phyloP scores from a whole-genome alignment of 2,797 vertebrate genomes.

The Chrysocyon brachyurus region DNA sequence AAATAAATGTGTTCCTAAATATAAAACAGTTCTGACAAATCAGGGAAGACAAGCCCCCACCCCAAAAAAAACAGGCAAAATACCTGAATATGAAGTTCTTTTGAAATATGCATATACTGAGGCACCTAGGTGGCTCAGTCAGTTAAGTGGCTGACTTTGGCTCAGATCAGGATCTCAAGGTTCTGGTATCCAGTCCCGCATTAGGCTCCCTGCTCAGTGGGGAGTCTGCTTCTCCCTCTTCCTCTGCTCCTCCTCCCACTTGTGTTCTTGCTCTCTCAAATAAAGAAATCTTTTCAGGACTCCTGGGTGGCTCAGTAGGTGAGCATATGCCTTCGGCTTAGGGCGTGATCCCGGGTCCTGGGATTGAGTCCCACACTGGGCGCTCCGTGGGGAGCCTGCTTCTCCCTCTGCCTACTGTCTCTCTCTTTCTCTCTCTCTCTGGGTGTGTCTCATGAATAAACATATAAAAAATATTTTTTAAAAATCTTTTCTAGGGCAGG shows the following conservation, averaged over 20 bases:
- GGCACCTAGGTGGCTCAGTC: background rate
- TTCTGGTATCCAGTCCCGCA: background rate
- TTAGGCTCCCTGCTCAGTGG: background rate
- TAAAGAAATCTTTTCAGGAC: background rate
- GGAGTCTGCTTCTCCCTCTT: background rate
- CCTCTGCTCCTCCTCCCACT: background rate
- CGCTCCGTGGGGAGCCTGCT: too few species aligned
- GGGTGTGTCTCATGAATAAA: too few species aligned
- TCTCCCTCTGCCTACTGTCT: too few species aligned
- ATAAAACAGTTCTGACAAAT: constrained; percentile 19
- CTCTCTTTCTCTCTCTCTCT: too few species aligned
- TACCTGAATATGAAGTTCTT: background rate
- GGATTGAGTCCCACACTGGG: too few species aligned
- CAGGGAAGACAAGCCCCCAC: background rate
- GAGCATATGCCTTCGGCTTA: too few species aligned
- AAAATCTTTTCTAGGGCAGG: too few species aligned
- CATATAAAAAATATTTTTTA: too few species aligned
- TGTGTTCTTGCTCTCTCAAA: background rate
- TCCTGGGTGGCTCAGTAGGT: too few species aligned
- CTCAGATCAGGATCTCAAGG: background rate
- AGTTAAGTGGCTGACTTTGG: background rate
- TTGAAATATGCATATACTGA: background rate
- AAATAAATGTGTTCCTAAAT: constrained; percentile 25
- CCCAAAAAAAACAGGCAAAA: background rate
- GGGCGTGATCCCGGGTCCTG: too few species aligned